Base-by-base conservation (phyloP, 2,113 vertebrate species). In the Panurus biarmicus region DNA sequence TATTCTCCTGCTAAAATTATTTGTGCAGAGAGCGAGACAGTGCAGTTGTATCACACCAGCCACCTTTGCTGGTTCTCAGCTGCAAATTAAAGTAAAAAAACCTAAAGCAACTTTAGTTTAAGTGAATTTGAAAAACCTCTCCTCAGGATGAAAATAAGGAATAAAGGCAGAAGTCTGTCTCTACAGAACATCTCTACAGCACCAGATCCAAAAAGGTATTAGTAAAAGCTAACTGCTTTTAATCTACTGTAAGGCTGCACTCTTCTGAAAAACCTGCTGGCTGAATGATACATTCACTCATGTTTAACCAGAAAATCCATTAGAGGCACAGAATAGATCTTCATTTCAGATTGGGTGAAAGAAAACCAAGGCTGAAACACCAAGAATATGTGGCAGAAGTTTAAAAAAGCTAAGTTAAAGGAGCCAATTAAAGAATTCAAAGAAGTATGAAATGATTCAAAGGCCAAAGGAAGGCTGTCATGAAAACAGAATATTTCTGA, bases 271-370 rank as follows among this genome's bases (percentile, higher is more conserved):
- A 94, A 74, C 94, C 94, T 94, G 91, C 87, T 94, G 91, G 93
- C 85, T 92, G 93, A 95, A 95, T 95, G 85, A 85, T 66, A 60
- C 74, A 87, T 87, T 94, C 85, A 72, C 64, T 95, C 83, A 50
- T 44, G 85, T 91, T 94, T 94, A 92, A 95, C 81, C 91, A 93
- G 89, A 94, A 94, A 95, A 95, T 94, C 94, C 96, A 96, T 96
- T 95, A 96, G 57, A 96, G 85, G 75, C 89, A 78, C 40, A 70
- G 93, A 77, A 91, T 20, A 91, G 91, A 88, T 96, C 91, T 95
- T 95, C 61, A 94, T 89, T 96, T 91, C 85, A 86, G 48, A 84
- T 72, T 7, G 10, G 53, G 51, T 91, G 64, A 82, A 95, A 95
- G 70, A 47, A 67, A 89, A 72, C 42, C 57, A 17, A 72, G 87